These are phyloP conservation scores for Cynaeus angustus DNA, from an alignment of 2,888 invertebrate species.

Conservation along the genomic window DNA sequence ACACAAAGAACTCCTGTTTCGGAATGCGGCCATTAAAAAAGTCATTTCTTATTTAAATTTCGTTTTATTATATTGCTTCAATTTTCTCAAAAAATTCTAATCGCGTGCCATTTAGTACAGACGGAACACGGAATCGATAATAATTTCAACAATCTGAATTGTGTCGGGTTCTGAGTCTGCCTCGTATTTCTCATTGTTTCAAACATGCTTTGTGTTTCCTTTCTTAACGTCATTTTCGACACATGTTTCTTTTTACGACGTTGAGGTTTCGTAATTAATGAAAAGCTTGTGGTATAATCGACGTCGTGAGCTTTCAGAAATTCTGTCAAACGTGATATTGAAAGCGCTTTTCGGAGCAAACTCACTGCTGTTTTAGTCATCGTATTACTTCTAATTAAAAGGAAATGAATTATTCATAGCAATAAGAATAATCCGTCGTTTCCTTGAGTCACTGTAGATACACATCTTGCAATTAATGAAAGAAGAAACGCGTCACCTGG, in stretches of 20 bases:
- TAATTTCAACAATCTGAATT: conserved; percentile 28
- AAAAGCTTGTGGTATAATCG: conserved; percentile 13
- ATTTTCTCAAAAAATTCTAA: conserved; percentile 29
- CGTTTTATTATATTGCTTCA: conserved; percentile 12
- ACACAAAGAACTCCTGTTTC: neutral
- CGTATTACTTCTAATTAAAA: conserved; percentile 23
- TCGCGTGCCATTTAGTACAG: conserved; percentile 33
- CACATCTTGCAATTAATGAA: no score
- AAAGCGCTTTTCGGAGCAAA: no score
- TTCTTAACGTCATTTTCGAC: conserved; percentile 24
- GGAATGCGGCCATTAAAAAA: conserved; percentile 11
- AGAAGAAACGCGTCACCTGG: no score
- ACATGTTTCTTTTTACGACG: conserved; percentile 18
- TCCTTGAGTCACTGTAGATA: no score
- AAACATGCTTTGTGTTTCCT: conserved; percentile 29
- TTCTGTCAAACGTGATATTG: no score
- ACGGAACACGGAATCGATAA: conserved; percentile 28
- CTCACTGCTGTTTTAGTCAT: neutral
- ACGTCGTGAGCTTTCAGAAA: conserved; percentile 6
- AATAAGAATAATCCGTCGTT: neutral
- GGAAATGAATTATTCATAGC: conserved; percentile 9
- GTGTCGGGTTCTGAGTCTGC: conserved; percentile 3
- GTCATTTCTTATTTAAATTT: conserved; percentile 27
- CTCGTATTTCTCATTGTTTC: conserved; percentile 22
- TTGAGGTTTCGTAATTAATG: conserved; percentile 23